phyloP scores from a whole-genome alignment of 2,113 vertebrate species.

The Scophthalmus maximus region DNA sequence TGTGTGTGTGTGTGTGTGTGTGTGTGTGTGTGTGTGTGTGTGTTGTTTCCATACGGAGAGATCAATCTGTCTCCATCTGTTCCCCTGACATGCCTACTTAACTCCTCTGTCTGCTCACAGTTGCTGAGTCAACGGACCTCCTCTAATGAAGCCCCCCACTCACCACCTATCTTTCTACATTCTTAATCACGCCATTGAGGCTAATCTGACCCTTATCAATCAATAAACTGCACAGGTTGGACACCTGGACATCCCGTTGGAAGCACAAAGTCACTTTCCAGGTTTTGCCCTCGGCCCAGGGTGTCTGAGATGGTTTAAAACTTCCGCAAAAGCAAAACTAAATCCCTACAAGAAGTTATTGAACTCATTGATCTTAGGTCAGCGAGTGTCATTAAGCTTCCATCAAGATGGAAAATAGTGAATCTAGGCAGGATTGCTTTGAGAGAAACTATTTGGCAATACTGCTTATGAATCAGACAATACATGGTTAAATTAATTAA shows the following conservation, averaged over 20 bases:
- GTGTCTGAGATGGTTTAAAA: too few relatives aligned
- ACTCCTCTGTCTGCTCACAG: slow-evolving; percentile 26
- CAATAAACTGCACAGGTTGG: too few relatives aligned
- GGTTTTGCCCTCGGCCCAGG: neutral
- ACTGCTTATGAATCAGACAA: too few relatives aligned
- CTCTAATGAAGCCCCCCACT: neutral
- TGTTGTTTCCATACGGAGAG: slow-evolving; percentile 39
- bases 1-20: too few relatives aligned
- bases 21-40: neutral
- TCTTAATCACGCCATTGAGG: neutral
- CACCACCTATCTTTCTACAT: neutral
- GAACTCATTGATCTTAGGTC: too few relatives aligned
- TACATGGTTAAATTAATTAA: neutral
- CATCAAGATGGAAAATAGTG: too few relatives aligned
- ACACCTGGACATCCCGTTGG: neutral
- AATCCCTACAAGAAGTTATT: too few relatives aligned
- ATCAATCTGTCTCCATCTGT: slow-evolving; percentile 42
- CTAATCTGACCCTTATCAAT: slow-evolving; percentile 5
- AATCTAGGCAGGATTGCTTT: too few relatives aligned
- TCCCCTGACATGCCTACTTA: slow-evolving; percentile 31
- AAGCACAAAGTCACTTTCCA: slow-evolving; percentile 8
- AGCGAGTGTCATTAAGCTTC: too few relatives aligned
- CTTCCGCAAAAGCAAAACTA: too few relatives aligned
- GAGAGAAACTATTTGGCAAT: too few relatives aligned
- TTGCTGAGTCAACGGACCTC: slow-evolving; percentile 43